Evolutionary conservation across 1,140 invertebrate genomes (phyloP), one percentile per base, ranked within the genome.

Genomic region (Aphaenogaster rudis): DNA sequence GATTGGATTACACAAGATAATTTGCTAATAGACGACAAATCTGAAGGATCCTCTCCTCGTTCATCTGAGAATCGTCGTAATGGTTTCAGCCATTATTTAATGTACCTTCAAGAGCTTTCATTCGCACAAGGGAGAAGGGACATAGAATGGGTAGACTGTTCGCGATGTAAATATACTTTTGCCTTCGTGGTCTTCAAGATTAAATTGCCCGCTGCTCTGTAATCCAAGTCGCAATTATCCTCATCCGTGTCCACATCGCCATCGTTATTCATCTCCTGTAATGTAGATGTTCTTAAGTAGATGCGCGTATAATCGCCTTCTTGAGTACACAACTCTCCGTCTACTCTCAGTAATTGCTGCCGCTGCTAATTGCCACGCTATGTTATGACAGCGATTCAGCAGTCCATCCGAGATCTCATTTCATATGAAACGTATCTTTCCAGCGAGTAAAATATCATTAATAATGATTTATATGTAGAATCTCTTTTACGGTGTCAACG

Each of bases 221-320:
- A 84, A 84, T 76, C 80, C 80, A 84, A 74, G 80, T 76, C 69
- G 69, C 80, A 84, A 76, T 84, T 84, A 84, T 84, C 69, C 57
- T 84, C 80, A 39, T 84, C 80, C 69, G 57, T 74, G 80, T 84
- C 69, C 54, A 84, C 80, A 84, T 63, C 54, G 69, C 33, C 80
- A 63, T 84, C 80, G 80, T 84, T 84, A 84, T 84, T 84, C 80
- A 84, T 84, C 80, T 84, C 59, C 80, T 50, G 42, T 84, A 84
- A 84, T 84, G 54, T 84, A 84, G 80, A 74, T 76, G 80, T 84
- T 84, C 69, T 84, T 74, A 84, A 84, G 80, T 84, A 84, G 80
- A 84, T 72, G 80, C 67, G 52, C 80, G 80, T 84, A 84, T 50
- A 76, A 72, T 84, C 80, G 57, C 69, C 80, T 76, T 76, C 80